These are phyloP conservation scores for Periphyllus acericola DNA, from an alignment of 2,888 invertebrate species.

Conservation along the genomic window DNA sequence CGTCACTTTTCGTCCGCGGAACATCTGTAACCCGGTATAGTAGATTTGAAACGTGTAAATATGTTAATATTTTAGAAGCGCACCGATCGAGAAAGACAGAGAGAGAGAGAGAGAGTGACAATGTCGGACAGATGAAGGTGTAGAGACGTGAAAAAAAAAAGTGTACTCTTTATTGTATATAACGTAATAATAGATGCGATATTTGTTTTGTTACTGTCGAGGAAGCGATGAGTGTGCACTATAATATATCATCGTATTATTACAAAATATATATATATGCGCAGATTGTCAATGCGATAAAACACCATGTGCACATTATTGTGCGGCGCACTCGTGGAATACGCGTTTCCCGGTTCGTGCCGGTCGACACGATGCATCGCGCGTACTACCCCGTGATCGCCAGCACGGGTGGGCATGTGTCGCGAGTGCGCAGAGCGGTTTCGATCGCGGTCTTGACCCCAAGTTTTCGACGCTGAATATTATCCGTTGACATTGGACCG, in stretches of 20 bases:
- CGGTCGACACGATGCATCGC: background rate
- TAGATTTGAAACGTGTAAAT: background rate
- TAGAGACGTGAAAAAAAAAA: background rate
- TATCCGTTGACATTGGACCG: background rate
- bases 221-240: constrained; percentile 25
- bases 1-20: background rate
- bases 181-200: background rate
- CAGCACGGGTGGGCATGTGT: background rate
- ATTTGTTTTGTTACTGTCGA: background rate
- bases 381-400: background rate
- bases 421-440: background rate
- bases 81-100: background rate
- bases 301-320: too few species aligned
- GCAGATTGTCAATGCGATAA: background rate
- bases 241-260: too few species aligned
- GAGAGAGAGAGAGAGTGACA: background rate
- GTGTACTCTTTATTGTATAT: background rate
- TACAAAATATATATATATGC: too few species aligned
- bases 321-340: background rate
- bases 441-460: background rate
- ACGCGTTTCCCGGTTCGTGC: constrained; percentile 1
- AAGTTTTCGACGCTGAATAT: background rate
- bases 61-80: too few species aligned
- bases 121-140: too few species aligned
- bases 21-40: background rate